These are phyloP conservation scores for Merluccius polli DNA, from an alignment of 2,797 vertebrate genomes.

Conservation along the genomic window DNA sequence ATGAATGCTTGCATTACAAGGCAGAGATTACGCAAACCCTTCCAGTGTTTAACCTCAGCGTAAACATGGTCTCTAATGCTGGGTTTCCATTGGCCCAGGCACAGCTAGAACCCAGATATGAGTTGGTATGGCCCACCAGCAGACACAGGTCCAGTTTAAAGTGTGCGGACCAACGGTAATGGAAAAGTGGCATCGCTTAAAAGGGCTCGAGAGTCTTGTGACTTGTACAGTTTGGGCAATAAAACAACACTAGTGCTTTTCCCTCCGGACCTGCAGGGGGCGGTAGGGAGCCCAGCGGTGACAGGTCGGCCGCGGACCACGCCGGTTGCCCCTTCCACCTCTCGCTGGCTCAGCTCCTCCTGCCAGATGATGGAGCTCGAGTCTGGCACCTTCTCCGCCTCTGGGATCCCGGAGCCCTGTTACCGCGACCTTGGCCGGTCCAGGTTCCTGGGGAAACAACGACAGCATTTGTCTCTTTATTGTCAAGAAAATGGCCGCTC, in stretches of 20 bases:
- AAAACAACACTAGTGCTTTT: not conserved
- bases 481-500: not conserved
- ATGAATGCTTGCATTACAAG: too few relatives aligned
- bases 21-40: not conserved
- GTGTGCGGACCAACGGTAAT: not conserved
- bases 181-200: not conserved
- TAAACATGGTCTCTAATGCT: not conserved
- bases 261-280: constrained; percentile 60
- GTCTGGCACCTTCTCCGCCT: constrained; percentile 75
- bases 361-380: constrained; percentile 82
- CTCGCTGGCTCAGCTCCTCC: constrained; percentile 78
- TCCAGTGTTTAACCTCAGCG: not conserved
- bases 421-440: constrained; percentile 79
- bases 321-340: constrained; percentile 67
- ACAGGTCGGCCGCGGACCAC: constrained; percentile 67
- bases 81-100: not conserved
- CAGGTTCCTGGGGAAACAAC: constrained; percentile 68
- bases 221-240: not conserved
- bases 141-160: not conserved
- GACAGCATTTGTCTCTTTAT: not conserved
- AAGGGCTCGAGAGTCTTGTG: not conserved
- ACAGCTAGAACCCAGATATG: not conserved
- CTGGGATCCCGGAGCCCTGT: constrained; percentile 77
- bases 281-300: constrained; percentile 56
- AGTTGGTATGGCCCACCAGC: not conserved